Base-by-base conservation (phyloP, 92 coral and sea anemone species). In the Diadumene lineata region DNA sequence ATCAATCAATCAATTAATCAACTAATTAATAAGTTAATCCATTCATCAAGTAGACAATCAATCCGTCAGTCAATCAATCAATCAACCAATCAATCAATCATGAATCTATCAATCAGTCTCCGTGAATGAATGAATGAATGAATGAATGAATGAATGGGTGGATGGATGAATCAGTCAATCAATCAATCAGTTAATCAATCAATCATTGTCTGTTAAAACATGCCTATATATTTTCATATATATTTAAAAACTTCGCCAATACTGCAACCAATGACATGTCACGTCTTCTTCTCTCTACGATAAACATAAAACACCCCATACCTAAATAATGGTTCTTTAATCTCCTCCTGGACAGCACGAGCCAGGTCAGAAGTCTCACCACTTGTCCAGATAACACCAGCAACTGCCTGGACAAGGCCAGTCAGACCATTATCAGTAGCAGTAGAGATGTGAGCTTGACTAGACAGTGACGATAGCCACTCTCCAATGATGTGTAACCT, bases 311-410 rank as follows among this genome's bases (percentile, higher is more conserved):
- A 70, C 10, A 18, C 31, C 0, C 1, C 87, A 11, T 55, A 94
- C 98, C 97, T 88, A 79, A 94, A 88, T 19, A 88, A 85, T 27
- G 64, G 71, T 38, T 87, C 97, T 29, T 86, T 80, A 74, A 91
- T 76, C 64, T 73, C 85, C 10, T 69, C 75, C 27, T 68, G 66
- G 18, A 82, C 80, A 51, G 75, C 48, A 24, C 79, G 38, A 22
- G 88, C 79, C 11, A 77, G 76, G 33, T 76, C 66, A 7, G 90
- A 61, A 31, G 48, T 38, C 48, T 67, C 85, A 57, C 75, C 80
- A 29, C 88, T 73, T 1, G 75, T 38, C 93, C 96, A 94, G 30
- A 91, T 78, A 24, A 94, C 90, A 0, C 97, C 94, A 8, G 94
- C 86, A 0, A 79, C 68, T 13, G 98, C 92, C 84, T 90, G 96